phyloP scores from a whole-genome alignment of 2,797 vertebrate species.

The Limnodromus scolopaceus region DNA sequence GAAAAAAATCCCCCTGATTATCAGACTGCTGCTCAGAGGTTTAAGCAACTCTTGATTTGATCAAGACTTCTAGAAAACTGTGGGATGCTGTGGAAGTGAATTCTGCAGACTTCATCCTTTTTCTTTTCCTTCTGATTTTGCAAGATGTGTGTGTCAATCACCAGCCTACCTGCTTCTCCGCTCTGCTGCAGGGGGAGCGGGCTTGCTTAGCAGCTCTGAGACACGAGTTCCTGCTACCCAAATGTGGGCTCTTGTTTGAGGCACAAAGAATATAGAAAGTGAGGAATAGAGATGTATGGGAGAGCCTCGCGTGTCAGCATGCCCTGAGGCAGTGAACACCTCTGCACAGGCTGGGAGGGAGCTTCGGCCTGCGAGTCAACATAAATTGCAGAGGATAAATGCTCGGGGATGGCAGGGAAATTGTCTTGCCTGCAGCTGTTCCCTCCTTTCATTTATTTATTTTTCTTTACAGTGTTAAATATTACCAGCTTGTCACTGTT shows the following conservation, averaged over 20 bases:
- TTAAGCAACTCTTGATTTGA: neutral
- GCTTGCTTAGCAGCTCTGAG: neutral
- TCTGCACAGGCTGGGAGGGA: constrained; percentile 14
- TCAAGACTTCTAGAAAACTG: neutral
- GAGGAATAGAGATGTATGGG: constrained; percentile 5
- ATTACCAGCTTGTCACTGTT: constrained; percentile 20
- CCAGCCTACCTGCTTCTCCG: constrained; percentile 2
- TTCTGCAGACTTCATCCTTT: constrained; percentile 13
- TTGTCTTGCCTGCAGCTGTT: constrained; percentile 35
- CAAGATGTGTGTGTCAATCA: neutral
- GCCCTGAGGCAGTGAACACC: constrained; percentile 36
- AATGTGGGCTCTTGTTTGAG: neutral
- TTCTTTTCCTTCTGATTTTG: neutral
- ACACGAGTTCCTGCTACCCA: neutral
- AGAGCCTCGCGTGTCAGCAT: neutral
- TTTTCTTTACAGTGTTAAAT: constrained; percentile 31
- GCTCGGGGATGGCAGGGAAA: constrained; percentile 36
- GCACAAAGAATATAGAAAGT: neutral
- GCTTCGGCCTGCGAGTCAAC: constrained; percentile 5
- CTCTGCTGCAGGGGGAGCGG: neutral
- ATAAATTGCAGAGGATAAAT: constrained; percentile 36
- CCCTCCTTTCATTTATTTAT: constrained; percentile 37
- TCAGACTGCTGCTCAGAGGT: neutral
- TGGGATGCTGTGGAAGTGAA: constrained; percentile 13
- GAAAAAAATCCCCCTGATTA: neutral